Percentiles rank a stretch among this genome's conserved stretches.
Evolutionary conservation across 2,113 vertebrate species (phyloP).

Genomic region (Dromaius novaehollandiae): DNA sequence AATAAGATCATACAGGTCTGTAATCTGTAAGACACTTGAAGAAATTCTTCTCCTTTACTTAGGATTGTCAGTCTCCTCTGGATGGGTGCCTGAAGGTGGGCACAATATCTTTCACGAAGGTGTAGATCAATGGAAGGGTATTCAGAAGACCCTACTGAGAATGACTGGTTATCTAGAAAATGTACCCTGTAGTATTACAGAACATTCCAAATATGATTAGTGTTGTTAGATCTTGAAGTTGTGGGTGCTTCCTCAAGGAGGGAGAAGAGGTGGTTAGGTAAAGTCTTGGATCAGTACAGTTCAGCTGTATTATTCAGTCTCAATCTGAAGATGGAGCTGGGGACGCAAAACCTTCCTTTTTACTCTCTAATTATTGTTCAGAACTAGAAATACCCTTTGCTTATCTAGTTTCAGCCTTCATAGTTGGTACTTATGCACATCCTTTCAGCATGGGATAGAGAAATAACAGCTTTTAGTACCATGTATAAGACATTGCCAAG

Average conservation of each 20-base stretch:
- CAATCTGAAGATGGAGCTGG: not conserved
- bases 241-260: not conserved
- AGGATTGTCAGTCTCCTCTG: not conserved
- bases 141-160: not conserved
- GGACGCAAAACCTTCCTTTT: not conserved
- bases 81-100: not conserved
- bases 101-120: not conserved
- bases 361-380: not conserved
- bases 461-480: not conserved
- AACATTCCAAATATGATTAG: not conserved
- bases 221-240: not conserved
- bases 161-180: not conserved
- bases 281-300: not conserved
- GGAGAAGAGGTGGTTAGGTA: not conserved
- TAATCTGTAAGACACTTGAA: not conserved
- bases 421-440: not conserved
- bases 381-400: not conserved
- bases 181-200: not conserved
- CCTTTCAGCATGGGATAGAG: fast-evolving
- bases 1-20: too few species aligned
- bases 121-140: not conserved
- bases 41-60: not conserved
- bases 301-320: not conserved
- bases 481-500: not conserved
- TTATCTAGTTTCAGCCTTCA: not conserved